Base-by-base conservation (phyloP, 2,888 invertebrate genomes). In the Drosophila melanosoma region DNA sequence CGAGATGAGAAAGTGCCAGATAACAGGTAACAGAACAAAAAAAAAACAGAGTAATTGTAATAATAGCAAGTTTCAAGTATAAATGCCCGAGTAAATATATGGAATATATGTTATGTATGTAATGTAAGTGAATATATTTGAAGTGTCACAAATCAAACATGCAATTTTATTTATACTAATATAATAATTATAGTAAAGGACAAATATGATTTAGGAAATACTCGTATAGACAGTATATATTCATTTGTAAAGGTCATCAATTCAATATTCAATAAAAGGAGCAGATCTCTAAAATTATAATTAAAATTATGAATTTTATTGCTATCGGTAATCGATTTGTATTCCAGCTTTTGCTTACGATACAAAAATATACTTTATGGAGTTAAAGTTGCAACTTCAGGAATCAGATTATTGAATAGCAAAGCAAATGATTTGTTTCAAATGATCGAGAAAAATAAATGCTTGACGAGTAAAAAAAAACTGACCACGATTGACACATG, bases 1-100 rank as follows among this genome's bases (percentile, higher is more conserved):
- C 45, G 45, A 45, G 4, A 45, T 45, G 45, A 45, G 54, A 54
- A 54, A 54, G 26, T 54, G 54, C n/a, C 11, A 29, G 45, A 56
- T 56, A 54, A 54, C n/a, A 7, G 45, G 29, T 63, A 36, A 35
- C 23, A 23, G 36, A 54, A 54, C 36, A 54, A 26, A 23, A 38
- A 26, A 48, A 23, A 15, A 23, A 45, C 11, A 42, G 11, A 12
- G 23, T 6, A 29, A 29, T 29, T 29, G 29, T 29, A 29, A 29
- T 29, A 29, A 29, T 29, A 6, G 29, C 45, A 45, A 23, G 20
- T 3, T 15, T 3, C 7, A 23, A 8, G 45, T 7, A 20, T 20
- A 45, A 10, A n/a, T 10, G 10, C 23, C 12, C 45, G 20, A 48
- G 23, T 48, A 17, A n/a, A 3, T 10, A 36, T 36, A n/a, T 40